Evolutionary conservation across 2,113 vertebrate genomes (phyloP).

Genomic region (Daphoenositta chrysoptera): DNA sequence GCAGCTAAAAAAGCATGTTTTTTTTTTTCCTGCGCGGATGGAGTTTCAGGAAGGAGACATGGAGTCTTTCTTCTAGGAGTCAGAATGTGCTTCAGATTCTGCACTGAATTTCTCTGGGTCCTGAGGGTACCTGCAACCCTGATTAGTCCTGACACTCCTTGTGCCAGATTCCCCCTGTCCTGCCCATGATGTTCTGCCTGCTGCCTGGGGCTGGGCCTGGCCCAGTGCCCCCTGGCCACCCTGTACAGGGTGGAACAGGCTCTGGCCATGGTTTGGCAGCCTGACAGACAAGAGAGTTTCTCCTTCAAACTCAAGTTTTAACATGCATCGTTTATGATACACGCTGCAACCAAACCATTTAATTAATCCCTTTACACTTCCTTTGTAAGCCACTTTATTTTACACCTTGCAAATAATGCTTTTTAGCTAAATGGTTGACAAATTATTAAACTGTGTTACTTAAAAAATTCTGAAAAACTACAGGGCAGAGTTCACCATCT

Average conservation of each 20-base stretch:
- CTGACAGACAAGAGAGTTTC: not conserved
- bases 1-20: not conserved
- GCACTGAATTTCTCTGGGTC: not conserved
- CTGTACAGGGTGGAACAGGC: not conserved
- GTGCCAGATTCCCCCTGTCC: not conserved
- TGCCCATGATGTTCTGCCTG: not conserved
- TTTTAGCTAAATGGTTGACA: not conserved
- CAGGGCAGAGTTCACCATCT: not conserved
- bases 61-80: not conserved
- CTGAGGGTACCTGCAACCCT: not conserved
- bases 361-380: not conserved
- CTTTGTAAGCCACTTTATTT: not conserved
- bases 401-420: not conserved
- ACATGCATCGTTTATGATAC: not conserved
- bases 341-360: fast-evolving
- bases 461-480: not conserved
- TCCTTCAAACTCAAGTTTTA: not conserved
- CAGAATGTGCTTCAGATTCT: not conserved
- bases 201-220: not conserved
- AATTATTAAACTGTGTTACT: not conserved
- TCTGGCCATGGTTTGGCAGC: fast-evolving
- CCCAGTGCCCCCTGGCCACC: not conserved
- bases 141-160: not conserved
- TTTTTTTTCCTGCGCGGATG: fast-evolving
- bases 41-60: not conserved